Evolutionary conservation across 2,113 vertebrate genomes (phyloP), one percentile per base, ranked within the genome.

Genomic region (Trichechus manatus): DNA sequence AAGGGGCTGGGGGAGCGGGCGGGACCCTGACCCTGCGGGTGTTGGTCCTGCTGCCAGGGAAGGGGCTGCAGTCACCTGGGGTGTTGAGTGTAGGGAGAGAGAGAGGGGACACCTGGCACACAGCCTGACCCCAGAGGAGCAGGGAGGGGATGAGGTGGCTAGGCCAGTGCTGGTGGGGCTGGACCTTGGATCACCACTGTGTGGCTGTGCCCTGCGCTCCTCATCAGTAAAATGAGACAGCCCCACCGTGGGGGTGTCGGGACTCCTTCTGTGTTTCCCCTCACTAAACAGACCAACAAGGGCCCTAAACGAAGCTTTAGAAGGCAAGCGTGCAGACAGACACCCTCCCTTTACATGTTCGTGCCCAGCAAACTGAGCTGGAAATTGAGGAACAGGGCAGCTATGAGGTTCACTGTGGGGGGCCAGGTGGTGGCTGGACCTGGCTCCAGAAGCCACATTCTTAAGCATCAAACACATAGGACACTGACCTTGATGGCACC

Each of bases 341-440:
- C 22, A 5, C 29, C 4, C 14, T 36, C 11, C 70, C 44, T 42
- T 25, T 9, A 68, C 23, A 11, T 25, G 1, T 27, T 1, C 2
- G 1, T 14, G 0, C 17, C 50, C 0, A 2, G 33, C 68, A 5
- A 19, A 19, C 64, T 33, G 64, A 31, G 50, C 59, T 29, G 6
- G 33, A 72, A 36, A 72, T 17, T 14, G 6, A 36, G 59, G 59
- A 61, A 22, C 22, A 23, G 59, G 59, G 59, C 22, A 23, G 59
- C 59, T 15, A 23, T 5, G 22, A 61, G 4, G 59, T 7, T 61
- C 59, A 7, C 59, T 22, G 59, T 6, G 22, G 59, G 20, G 22
- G 15, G 59, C 59, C 59, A 5, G 59, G 22, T 20, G 2, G 4
- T 23, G 22, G 9, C 59, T 61, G 59, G 59, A 61, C 59, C 59